Conservation (phyloP, 2,113 vertebrate species). For the Dasyurus viverrinus region DNA sequence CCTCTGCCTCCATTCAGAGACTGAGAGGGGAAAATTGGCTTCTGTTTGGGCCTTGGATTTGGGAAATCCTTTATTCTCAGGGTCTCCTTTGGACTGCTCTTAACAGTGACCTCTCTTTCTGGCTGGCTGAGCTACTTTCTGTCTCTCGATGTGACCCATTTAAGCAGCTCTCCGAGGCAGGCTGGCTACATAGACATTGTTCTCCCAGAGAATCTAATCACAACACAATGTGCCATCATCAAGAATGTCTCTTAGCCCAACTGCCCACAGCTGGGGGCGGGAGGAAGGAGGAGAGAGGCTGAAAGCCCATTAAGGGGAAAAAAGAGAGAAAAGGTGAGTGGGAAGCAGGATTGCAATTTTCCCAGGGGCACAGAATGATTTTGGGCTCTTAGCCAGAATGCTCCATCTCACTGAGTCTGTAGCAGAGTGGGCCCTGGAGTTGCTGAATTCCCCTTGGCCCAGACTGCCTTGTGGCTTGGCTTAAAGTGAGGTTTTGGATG, state of each 20-base stretch:
- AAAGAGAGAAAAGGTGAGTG: conserved; percentile 35
- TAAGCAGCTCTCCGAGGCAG: conserved; percentile 62
- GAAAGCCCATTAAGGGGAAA: conserved; percentile 40
- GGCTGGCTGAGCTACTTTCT: background rate
- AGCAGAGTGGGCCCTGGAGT: background rate
- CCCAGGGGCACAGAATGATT: background rate
- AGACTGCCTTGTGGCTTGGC: background rate
- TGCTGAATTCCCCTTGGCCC: conserved; percentile 26
- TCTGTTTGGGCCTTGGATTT: background rate
- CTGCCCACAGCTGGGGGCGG: conserved; percentile 3
- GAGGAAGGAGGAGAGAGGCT: background rate
- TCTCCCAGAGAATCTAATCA: conserved; percentile 4
- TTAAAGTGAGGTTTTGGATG: background rate
- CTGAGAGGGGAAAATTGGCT: conserved; percentile 38
- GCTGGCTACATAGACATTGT: conserved; percentile 49
- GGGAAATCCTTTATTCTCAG: background rate
- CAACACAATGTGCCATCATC: background rate
- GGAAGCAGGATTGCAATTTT: conserved; percentile 36
- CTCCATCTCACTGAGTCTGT: background rate
- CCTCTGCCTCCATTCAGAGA: conserved; percentile 15
- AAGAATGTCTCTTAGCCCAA: background rate
- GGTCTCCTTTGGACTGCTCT: background rate
- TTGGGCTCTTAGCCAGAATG: conserved; percentile 35
- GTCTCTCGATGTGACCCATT: background rate
- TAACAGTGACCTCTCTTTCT: background rate